A percentile compares a stretch with the other conserved stretches of the same genome.
These are phyloP conservation scores for Echinarachnius parma DNA, from an alignment of 53 echinoderm and acorn worm species.

Conservation along the genomic window DNA sequence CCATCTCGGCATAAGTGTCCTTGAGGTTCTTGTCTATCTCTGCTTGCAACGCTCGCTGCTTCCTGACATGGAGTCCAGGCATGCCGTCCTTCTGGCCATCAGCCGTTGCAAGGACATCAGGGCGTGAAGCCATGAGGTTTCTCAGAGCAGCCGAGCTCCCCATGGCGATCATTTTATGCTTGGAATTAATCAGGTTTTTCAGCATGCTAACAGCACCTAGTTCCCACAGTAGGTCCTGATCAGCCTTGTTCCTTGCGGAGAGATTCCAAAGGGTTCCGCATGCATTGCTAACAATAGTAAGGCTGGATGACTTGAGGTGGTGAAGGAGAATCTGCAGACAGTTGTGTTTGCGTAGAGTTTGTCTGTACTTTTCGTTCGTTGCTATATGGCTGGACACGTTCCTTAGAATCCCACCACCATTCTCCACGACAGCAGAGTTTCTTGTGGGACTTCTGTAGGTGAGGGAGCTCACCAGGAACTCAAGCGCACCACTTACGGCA, in stretches of 20 bases:
- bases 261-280: conserved; percentile 98
- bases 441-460: conserved; percentile 91
- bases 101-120: conserved; percentile 78
- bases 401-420: conserved; percentile 90
- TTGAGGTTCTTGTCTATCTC: conserved; percentile 97
- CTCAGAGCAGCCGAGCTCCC: conserved; percentile 96
- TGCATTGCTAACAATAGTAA: conserved; percentile 98
- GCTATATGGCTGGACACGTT: conserved; percentile 98
- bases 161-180: conserved; percentile 99
- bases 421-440: conserved; percentile 96
- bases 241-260: conserved; percentile 84
- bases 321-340: conserved; percentile 88
- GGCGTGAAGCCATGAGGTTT: conserved; percentile 97
- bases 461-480: conserved; percentile 84
- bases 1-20: conserved; percentile 73
- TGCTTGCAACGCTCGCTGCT: conserved; percentile 93
- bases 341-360: conserved; percentile 74
- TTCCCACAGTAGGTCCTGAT: conserved; percentile 96
- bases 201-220: conserved; percentile 98
- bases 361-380: conserved; percentile 83
- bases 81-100: conserved; percentile 90
- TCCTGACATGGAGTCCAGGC: conserved; percentile 87
- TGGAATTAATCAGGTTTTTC: conserved; percentile 95
- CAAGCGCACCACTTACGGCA: conserved; percentile 91
- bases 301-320: conserved; percentile 91